phyloP scores from a whole-genome alignment of 2,113 vertebrate species.

The Pluvialis apricaria region DNA sequence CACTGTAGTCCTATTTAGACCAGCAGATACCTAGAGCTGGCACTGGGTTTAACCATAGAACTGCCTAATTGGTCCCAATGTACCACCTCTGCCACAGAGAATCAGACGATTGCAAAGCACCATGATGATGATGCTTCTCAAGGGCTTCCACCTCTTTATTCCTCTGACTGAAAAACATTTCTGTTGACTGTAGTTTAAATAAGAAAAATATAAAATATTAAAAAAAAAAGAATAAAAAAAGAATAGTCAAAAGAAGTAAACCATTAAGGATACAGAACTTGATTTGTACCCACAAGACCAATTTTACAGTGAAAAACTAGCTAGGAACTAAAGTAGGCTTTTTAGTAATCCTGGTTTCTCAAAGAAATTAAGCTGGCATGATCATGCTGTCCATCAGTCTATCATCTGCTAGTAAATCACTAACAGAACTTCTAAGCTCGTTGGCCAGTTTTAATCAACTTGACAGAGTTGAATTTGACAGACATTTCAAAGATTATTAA shows the following conservation, averaged over 20 bases:
- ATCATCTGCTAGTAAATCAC: not conserved
- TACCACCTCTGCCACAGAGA: not conserved
- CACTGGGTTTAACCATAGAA: not conserved
- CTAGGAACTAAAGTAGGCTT: not conserved
- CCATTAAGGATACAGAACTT: not conserved
- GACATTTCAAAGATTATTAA: not conserved
- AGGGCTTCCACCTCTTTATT: not conserved
- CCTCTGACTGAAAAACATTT: not conserved
- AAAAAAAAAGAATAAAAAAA: not conserved
- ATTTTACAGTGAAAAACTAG: not conserved
- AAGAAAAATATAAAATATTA: not conserved
- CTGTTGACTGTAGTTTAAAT: not conserved
- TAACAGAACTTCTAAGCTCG: not conserved
- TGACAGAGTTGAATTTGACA: not conserved
- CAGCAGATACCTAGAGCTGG: not conserved
- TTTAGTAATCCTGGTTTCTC: not conserved
- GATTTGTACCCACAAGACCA: not conserved
- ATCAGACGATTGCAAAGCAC: not conserved
- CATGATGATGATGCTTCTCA: rapidly evolving
- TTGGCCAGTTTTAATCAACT: not conserved
- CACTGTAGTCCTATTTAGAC: not conserved
- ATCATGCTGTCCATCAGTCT: not conserved
- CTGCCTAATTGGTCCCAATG: not conserved
- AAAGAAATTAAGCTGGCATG: not conserved
- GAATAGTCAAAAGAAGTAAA: not conserved